A percentile compares a stretch with the other conserved stretches of the same genome.
These are phyloP conservation scores for Palythoa heliodiscus DNA, from an alignment of 92 coral and sea anemone genomes.

Conservation along the genomic window DNA sequence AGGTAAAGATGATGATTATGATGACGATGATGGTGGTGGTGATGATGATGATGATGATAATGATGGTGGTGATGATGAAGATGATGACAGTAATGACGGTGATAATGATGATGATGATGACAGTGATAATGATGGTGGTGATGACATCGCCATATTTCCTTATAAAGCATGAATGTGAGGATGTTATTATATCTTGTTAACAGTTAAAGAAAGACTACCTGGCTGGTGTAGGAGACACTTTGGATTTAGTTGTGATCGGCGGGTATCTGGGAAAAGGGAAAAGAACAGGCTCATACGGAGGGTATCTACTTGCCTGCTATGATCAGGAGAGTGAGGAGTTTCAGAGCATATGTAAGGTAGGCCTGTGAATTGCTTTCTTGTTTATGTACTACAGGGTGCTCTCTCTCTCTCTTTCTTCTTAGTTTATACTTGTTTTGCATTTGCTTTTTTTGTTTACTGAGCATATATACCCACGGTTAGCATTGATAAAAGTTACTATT, in stretches of 20 bases:
- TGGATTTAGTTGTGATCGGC: constrained; percentile 90
- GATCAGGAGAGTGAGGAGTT: constrained; percentile 95
- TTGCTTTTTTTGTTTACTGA: too few relatives aligned
- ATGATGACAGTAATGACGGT: not conserved
- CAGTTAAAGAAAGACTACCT: constrained; percentile 97
- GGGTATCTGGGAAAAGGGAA: constrained; percentile 97
- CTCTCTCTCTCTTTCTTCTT: too few relatives aligned
- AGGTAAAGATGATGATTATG: not conserved
- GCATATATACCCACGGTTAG: too few relatives aligned
- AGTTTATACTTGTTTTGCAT: too few relatives aligned
- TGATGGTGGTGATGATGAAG: too few relatives aligned
- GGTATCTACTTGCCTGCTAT: constrained; percentile 91
- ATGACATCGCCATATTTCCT: not conserved
- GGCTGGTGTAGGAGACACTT: constrained; percentile 94
- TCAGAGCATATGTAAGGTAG: constrained; percentile 94
- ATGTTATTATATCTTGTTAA: not conserved
- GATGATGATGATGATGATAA: too few relatives aligned
- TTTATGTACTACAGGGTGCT: not conserved
- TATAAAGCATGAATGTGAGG: too few relatives aligned
- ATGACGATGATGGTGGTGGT: not conserved
- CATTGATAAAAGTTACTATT: too few relatives aligned
- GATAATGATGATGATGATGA: not conserved
- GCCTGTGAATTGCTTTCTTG: not conserved
- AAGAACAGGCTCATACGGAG: constrained; percentile 94
- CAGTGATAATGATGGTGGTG: not conserved